Evolutionary conservation across 2,888 invertebrate species (phyloP).

Genomic region (Psococerastis gibbosa): DNA sequence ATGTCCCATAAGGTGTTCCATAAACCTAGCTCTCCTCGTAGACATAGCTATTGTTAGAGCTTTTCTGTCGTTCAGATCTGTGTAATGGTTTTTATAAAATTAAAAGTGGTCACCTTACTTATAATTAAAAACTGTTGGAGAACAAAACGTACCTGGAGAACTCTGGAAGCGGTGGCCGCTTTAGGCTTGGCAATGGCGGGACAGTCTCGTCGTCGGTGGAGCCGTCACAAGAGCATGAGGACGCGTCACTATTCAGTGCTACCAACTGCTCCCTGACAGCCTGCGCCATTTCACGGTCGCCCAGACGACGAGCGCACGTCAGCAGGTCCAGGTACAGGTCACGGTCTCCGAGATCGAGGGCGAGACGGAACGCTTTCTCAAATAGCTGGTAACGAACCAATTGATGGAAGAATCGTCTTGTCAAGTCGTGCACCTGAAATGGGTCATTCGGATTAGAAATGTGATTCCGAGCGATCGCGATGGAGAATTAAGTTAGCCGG

Average conservation of each 20-base stretch:
- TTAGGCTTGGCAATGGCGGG: slow-evolving; percentile 9
- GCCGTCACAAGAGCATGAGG: slow-evolving; percentile 15
- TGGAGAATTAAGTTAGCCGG: too few relatives aligned
- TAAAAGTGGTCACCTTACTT: too few relatives aligned
- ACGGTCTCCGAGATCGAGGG: slow-evolving; percentile 67
- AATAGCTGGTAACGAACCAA: slow-evolving; percentile 56
- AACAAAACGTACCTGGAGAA: background rate
- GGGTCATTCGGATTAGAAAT: too few relatives aligned
- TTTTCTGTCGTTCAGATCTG: too few relatives aligned
- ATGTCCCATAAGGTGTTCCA: too few relatives aligned
- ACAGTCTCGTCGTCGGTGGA: slow-evolving; percentile 11
- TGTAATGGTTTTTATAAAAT: too few relatives aligned
- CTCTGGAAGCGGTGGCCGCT: slow-evolving; percentile 19
- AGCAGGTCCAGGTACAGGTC: slow-evolving; percentile 74
- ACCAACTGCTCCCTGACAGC: slow-evolving; percentile 43
- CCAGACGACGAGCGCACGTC: slow-evolving; percentile 45
- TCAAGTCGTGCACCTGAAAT: slow-evolving; percentile 52
- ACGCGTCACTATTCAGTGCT: slow-evolving; percentile 17
- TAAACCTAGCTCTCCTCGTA: too few relatives aligned
- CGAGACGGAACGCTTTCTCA: slow-evolving; percentile 68
- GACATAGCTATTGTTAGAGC: too few relatives aligned
- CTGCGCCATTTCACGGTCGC: slow-evolving; percentile 40
- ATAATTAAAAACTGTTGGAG: too few relatives aligned
- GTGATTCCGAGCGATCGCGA: too few relatives aligned
- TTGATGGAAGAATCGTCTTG: slow-evolving; percentile 73